Percentiles rank a stretch among this genome's conserved stretches.
Conservation (phyloP, 2,113 vertebrate species). For the Hippocampus zosterae region DNA sequence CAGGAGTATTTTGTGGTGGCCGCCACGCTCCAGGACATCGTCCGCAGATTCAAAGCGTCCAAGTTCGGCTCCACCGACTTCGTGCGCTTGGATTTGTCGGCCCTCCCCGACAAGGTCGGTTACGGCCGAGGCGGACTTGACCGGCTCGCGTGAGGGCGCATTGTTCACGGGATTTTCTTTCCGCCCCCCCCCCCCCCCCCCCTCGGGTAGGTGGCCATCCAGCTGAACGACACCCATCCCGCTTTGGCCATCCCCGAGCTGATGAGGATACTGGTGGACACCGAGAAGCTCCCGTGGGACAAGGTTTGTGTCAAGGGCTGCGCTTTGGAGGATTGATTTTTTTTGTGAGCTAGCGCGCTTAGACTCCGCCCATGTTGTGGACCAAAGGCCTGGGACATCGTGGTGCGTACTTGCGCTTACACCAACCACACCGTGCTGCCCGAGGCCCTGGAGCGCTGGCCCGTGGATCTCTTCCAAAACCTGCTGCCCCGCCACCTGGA, state of each 20-base stretch:
- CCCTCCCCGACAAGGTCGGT: constrained; percentile 81
- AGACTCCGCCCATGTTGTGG: background rate
- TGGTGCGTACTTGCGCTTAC: constrained; percentile 83
- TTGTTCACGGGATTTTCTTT: background rate
- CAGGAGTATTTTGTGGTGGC: constrained; percentile 92
- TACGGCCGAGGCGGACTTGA: too few species aligned
- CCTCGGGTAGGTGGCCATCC: constrained; percentile 83
- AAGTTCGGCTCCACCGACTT: constrained; percentile 85
- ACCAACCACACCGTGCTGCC: constrained; percentile 92
- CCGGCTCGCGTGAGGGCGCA: too few species aligned
- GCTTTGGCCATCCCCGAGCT: constrained; percentile 88
- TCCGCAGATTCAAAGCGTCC: constrained; percentile 87
- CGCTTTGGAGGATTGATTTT: background rate
- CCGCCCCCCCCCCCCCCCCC: too few species aligned
- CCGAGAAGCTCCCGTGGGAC: constrained; percentile 80
- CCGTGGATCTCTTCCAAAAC: constrained; percentile 79
- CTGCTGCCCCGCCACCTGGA: constrained; percentile 85
- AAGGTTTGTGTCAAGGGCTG: constrained; percentile 61
- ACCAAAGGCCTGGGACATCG: constrained; percentile 84
- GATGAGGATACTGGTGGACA: constrained; percentile 83
- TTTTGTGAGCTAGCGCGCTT: background rate
- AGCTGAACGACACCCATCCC: constrained; percentile 90
- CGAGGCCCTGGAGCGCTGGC: constrained; percentile 90
- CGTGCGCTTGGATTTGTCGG: constrained; percentile 77
- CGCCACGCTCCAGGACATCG: constrained; percentile 87